Base-by-base conservation (phyloP, 23 tunicate genomes). In the Aplidium turbinatum region DNA sequence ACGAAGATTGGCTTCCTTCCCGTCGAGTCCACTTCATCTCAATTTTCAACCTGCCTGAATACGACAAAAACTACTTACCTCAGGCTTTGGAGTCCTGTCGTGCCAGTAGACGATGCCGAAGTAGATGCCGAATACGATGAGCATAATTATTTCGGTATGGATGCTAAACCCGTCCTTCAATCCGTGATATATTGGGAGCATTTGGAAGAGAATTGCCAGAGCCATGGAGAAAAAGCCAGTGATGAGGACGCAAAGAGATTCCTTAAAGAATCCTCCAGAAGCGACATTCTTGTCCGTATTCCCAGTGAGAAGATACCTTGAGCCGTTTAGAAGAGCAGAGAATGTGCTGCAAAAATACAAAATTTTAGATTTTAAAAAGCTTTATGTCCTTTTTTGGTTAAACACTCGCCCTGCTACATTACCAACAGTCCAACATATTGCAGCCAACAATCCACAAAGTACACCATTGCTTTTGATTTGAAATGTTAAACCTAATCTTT, bases 131-230 rank as follows among this genome's bases (percentile, higher is more conserved):
- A 88, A 66, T 4, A 88, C 83, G 32, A 88, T 54, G 47, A 84
- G 70, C 54, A 88, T 68, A 26, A 88, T 88, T 24, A 81, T 47
- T 76, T 88, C 96, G 0, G 79, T n/a, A 61, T 88, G 96, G 16
- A 88, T 27, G 38, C 87, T 87, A 76, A 88, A 88, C 16, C 96
- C 96, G 73, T 88, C 96, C 69, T 88, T 88, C 13, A 88, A 73
- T 1, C 96, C 96, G 54, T 88, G 96, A 68, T 88, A 88, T 20
- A 88, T 71, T 5, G 96, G 96, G 16, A 88, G 68, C 78, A 88
- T 67, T 81, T 88, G 96, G 55, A 70, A 73, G 16, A 88, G 21
- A 38, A 88, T 79, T 26, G 96, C 96, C 18, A 57, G 25, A 2
- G 76, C 96, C 96, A 88, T 88, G n/a, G 87, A 76, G 29, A 88